Evolutionary conservation across 2,797 vertebrate species (phyloP), one percentile per base, ranked within the genome.

Genomic region (Falco concolor): DNA sequence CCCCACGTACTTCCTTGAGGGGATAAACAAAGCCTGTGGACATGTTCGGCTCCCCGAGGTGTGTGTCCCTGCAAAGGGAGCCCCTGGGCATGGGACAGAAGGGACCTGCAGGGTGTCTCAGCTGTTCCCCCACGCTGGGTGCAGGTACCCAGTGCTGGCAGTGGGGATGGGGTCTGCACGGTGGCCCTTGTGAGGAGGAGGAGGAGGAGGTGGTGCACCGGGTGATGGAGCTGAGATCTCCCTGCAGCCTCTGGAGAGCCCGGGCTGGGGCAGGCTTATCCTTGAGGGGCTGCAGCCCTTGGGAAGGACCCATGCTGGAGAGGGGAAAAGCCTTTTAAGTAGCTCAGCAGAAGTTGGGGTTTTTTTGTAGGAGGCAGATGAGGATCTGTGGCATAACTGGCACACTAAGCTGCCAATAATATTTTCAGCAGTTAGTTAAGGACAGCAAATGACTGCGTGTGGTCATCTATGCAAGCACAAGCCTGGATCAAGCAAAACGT

Each of bases 231-330:
- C 32, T 20, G 32, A 44, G 42, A 32, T 50, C 14, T 12, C 11
- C 24, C 16, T 47, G 25, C 49, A 49, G 56, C n/a, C 25, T 15
- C 8, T 15, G 85, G 32, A 57, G 38, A 59, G 38, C n/a, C 45
- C n/a, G 45, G 16, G 44, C 23, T 52, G 52, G 60, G 65, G 45
- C 45, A 52, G 45, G 45, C 59, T 59, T 79, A 32, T 60, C 40
- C 25, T 12, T 12, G 30, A 36, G 30, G 47, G 47, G 23, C 21
- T 36, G 11, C 42, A 50, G 50, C 72, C 13, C 0, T 0, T 21
- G 49, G 30, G 54, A 54, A 68, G 17, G 25, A 52, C 19, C n/a
- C 38, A 9, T 0, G 1, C 13, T 0, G 0, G 38, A 34, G 24
- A 34, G 13, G 52, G 36, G 27, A n/a, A 47, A 61, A 54, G 30